These are phyloP conservation scores for Meta bourneti DNA, from an alignment of 2,888 invertebrate species.

Conservation along the genomic window DNA sequence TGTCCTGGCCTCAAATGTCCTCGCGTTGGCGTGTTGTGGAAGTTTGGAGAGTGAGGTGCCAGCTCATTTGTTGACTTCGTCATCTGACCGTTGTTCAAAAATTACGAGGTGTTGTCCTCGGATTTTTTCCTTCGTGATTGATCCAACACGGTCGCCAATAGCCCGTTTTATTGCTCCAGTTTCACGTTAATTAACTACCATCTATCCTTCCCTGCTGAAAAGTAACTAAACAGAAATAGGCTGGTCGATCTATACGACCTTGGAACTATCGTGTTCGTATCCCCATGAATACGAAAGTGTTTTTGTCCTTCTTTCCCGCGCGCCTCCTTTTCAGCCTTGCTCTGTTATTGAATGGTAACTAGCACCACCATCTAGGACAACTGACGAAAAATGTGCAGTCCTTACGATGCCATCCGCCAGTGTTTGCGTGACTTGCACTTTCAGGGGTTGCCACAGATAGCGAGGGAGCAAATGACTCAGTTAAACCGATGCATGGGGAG, in stretches of 20 bases:
- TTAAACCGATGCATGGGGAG: no score
- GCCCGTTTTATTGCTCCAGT: no score
- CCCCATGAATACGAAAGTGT: conserved; percentile 25
- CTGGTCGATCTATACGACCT: conserved; percentile 25
- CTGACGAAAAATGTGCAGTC: neutral
- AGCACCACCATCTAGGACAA: conserved; percentile 6
- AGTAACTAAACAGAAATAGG: neutral
- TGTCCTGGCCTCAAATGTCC: no score
- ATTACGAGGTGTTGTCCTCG: no score
- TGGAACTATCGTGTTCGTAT: conserved; percentile 34
- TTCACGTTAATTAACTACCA: no score
- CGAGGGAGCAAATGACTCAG: no score
- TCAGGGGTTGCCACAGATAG: neutral
- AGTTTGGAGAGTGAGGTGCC: no score
- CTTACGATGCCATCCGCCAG: neutral
- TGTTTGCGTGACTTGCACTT: neutral
- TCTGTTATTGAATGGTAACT: conserved; percentile 16
- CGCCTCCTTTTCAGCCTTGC: neutral
- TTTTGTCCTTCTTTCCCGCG: neutral
- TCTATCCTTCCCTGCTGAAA: neutral
- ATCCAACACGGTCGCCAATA: no score
- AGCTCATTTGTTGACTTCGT: no score
- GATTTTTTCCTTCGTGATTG: no score
- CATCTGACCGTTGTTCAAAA: no score
- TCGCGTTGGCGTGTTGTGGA: no score